phyloP scores from a whole-genome alignment of 2,113 vertebrate genomes.

The Sebastes schlegelii region DNA sequence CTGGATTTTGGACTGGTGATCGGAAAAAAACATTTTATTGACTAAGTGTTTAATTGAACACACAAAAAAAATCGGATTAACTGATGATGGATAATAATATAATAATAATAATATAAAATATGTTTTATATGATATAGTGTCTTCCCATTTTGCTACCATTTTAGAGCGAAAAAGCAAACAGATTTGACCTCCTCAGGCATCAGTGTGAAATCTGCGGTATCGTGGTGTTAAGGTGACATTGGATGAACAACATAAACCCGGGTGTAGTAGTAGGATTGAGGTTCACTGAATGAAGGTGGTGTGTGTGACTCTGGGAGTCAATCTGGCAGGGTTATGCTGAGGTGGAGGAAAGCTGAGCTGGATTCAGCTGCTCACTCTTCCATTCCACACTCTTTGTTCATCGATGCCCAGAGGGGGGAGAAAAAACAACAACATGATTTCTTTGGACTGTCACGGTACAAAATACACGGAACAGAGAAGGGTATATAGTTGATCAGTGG shows the following conservation, averaged over 20 bases:
- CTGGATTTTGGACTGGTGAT: background rate
- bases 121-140: background rate
- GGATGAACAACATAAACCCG: slow-evolving; percentile 16
- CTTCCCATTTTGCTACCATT: background rate
- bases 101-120: no score
- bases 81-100: no score
- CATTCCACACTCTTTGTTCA: slow-evolving; percentile 14
- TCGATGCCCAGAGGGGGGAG: background rate
- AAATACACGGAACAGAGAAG: background rate
- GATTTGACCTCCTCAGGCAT: background rate
- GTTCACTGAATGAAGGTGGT: slow-evolving; percentile 19
- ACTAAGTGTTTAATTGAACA: no score
- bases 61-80: no score
- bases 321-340: slow-evolving; percentile 34
- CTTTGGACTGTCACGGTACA: background rate
- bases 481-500: background rate
- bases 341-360: slow-evolving; percentile 17
- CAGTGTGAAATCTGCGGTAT: background rate
- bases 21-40: background rate
- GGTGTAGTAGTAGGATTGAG: slow-evolving; percentile 8
- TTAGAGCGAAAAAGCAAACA: background rate
- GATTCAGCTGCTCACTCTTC: slow-evolving; percentile 39
- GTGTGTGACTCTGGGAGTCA: slow-evolving; percentile 29
- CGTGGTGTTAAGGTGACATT: slow-evolving; percentile 38
- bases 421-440: background rate